Base-by-base conservation (phyloP, 2,797 vertebrate genomes). In the Aldrovandia affinis region DNA sequence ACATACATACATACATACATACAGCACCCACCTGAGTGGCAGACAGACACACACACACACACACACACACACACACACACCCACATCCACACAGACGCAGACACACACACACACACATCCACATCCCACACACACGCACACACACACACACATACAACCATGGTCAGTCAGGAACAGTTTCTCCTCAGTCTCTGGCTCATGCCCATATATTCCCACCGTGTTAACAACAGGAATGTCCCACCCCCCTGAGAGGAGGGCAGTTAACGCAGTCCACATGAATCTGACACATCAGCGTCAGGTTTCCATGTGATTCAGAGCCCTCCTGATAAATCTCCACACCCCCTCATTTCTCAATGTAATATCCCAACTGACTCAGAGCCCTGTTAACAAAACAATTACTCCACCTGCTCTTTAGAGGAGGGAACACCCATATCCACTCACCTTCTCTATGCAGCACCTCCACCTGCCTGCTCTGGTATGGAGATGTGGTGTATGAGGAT, bases 201-300 rank as follows among this genome's bases (percentile, higher is more conserved):
- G 63, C 73, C n/a, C 33, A 30, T 36, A 75, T 81, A 59, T 2
- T 52, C 81, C 83, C 33, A 6, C 87, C 78, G 87, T 75, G 83
- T 14, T 63, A 77, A 83, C 65, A 30, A 88, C 1, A 78, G 82
- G 90, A 93, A 92, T 89, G 86, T 92, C 79, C 78, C 91, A 86
- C 87, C 87, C 83, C 55, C 57, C 57, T 85, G 86, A n/a, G 85
- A 84, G 54, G 81, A 83, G 52, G 33, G 80, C 18, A 73, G n/a
- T 86, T 93, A 88, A 82, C 93, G 91, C 86, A 77, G 79, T 20
- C 52, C n/a, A 22, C 52, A 85, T 83, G 85, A 94, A 94, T 93
- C 47, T 94, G 81, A 18, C 93, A 95, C 92, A 92, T 89, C 93
- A 92, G 87, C 88, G 87, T 81, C 87, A 93, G 78, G 77, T 93